These are phyloP conservation scores for Balearica regulorum DNA, from an alignment of 2,797 vertebrate species.

Conservation along the genomic window DNA sequence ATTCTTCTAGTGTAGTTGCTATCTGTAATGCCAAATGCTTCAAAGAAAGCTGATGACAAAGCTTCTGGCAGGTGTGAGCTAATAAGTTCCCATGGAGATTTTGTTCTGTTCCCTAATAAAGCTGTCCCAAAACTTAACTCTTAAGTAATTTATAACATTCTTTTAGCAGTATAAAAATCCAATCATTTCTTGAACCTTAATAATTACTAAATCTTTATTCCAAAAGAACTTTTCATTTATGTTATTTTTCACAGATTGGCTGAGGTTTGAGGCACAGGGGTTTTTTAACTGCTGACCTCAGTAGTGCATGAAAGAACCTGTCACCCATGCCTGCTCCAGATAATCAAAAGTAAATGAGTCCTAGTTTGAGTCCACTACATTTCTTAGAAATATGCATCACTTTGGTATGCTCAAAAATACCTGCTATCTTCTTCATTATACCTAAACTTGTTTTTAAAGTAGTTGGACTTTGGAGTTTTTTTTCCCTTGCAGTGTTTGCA, in stretches of 20 bases:
- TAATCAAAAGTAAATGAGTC: background rate
- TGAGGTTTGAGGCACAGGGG: background rate
- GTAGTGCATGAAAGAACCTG: background rate
- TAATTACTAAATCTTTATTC: background rate
- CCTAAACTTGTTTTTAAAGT: background rate
- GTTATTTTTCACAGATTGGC: background rate
- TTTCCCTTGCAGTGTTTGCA: background rate
- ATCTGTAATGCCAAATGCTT: background rate
- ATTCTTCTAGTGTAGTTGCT: background rate
- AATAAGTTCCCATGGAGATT: background rate
- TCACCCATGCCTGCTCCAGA: background rate
- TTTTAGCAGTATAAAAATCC: background rate
- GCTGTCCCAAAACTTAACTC: background rate
- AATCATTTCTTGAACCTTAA: background rate
- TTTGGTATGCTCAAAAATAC: background rate
- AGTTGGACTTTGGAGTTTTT: background rate
- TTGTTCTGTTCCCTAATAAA: background rate
- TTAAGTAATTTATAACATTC: background rate
- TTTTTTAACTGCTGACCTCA: background rate
- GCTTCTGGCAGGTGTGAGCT: background rate
- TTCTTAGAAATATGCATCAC: background rate
- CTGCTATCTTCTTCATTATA: background rate
- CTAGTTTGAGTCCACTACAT: background rate
- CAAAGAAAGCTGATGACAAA: background rate
- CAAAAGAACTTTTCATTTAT: background rate